Conservation (phyloP, 2,797 vertebrate species). For the Hydrophis major region DNA sequence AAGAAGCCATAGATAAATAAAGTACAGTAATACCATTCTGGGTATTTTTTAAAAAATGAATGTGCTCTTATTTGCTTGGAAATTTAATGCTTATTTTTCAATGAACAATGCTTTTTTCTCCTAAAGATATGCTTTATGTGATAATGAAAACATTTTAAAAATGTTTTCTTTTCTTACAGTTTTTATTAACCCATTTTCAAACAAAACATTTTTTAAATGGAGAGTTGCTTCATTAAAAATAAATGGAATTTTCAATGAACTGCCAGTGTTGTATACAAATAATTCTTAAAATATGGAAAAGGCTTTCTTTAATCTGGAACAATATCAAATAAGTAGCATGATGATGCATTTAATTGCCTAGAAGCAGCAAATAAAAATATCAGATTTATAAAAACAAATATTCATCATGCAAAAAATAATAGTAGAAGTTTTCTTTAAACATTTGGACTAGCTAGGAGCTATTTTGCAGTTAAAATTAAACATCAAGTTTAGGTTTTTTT, state of each 20-base stretch:
- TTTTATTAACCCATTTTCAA: not conserved
- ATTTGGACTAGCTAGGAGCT: conserved; percentile 42
- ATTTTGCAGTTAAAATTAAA: conserved; percentile 26
- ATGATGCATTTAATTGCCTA: conserved; percentile 70
- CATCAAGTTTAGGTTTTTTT: not conserved
- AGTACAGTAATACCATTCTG: conserved; percentile 14
- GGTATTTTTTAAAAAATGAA: not conserved
- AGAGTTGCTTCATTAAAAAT: conserved; percentile 33
- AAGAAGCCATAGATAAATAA: conserved; percentile 39
- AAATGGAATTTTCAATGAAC: conserved; percentile 71
- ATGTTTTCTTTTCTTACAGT: not conserved
- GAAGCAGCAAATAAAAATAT: conserved; percentile 75
- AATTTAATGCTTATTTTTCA: conserved; percentile 58
- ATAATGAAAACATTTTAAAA: conserved; percentile 65
- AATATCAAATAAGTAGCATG: conserved; percentile 73
- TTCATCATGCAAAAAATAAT: conserved; percentile 65
- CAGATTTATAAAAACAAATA: conserved; percentile 73
- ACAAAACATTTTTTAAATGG: not conserved
- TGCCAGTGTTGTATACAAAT: conserved; percentile 70
- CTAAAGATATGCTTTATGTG: conserved; percentile 59
- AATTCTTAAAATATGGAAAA: conserved; percentile 77
- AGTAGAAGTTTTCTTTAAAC: conserved; percentile 61
- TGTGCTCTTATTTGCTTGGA: conserved; percentile 56
- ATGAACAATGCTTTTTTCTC: conserved; percentile 59
- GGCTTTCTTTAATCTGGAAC: conserved; percentile 74